Base-by-base conservation (phyloP, 1,140 invertebrate genomes). In the Drosophila sturtevanti region DNA sequence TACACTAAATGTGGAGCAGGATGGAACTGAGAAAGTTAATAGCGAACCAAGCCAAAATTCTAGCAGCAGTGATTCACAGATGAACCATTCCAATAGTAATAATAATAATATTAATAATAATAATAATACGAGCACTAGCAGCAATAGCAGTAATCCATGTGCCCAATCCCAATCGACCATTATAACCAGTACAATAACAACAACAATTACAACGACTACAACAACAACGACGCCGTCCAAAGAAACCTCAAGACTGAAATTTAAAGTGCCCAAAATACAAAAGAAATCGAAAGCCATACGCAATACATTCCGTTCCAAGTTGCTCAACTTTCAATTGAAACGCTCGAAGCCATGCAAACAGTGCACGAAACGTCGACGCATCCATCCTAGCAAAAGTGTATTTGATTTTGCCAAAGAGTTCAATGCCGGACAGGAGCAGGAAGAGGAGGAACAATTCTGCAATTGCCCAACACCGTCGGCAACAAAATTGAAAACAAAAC, bases 241-340 rank as follows among this genome's bases (percentile, higher is more conserved):
- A 71, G 89, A 89, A 63, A 72, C 66, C 44, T 84, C 90, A 77
- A 91, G 85, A 81, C 87, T 90, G 76, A 90, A 90, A 78, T 85
- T 90, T n/a, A 91, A 91, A 77, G 90, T 91, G 79, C 85, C 90
- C 64, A 91, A 91, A 54, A 90, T 91, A 58, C 82, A 90, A 56
- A 91, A 91, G 72, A 90, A 91, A 75, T 91, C 90, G 2, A 91
- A 91, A 79, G 87, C 89, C 51, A 90, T 91, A 37, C 82, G 89
- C 16, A 85, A 91, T 18, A 91, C 90, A 81, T 91, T 91, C 79
- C 90, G 90, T 24, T 68, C 78, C 63, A 91, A 91, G 62, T 12
- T 91, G 37, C 72, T 91, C 10, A 89, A 76, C 61, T 91, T 91
- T 34, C 90, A 91, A 67, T 34, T 91, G 48, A 74, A 79, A 12